Evolutionary conservation across 2,888 invertebrate species (phyloP), one percentile per base, ranked within the genome.

Genomic region (Buathra laborator): DNA sequence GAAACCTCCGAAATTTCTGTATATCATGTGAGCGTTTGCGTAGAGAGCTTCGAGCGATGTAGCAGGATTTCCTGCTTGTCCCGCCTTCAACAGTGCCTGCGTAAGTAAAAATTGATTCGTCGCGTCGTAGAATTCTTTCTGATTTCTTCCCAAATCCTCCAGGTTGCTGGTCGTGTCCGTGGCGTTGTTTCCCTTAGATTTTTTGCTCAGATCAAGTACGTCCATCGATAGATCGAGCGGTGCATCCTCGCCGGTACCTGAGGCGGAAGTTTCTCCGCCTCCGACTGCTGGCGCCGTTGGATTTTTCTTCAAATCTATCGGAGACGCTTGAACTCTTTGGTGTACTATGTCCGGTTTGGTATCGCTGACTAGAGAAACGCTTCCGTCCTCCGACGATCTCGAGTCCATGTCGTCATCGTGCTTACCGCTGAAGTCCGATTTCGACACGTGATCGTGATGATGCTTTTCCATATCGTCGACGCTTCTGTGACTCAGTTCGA

Each of bases 121-220:
- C 80, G 95, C 62, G 94, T 94, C 64, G 94, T 93, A 76, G 16
- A 89, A 72, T 24, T 88, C 89, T 6, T 87, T 87, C 9, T 86
- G 85, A 80, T 67, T 87, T 37, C 82, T 83, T 7, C 83, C 79
- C 32, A 62, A 59, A 19, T 86, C 85, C 84, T 87, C 32, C 87
- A 87, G 16, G 86, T 70, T 10, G 82, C 37, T 12, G 89, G 85
- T n/a, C n/a, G 62, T 32, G 14, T 72, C 75, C 10, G 44, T 43
- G 1, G 44, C 43, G 10, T 16, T 66, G 12, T 66, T 64, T 12
- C 24, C 53, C 44, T 89, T 89, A 7, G 92, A 89, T 94, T 97
- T 98, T 92, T 97, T 97, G 92, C 97, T 97, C 86, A 98, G 95
- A 94, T 98, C 98, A 66, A 98, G 94, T 4, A 97, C 97, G 93